These are phyloP conservation scores for Sterna hirundo DNA, from an alignment of 2,113 vertebrate species.

Conservation along the genomic window DNA sequence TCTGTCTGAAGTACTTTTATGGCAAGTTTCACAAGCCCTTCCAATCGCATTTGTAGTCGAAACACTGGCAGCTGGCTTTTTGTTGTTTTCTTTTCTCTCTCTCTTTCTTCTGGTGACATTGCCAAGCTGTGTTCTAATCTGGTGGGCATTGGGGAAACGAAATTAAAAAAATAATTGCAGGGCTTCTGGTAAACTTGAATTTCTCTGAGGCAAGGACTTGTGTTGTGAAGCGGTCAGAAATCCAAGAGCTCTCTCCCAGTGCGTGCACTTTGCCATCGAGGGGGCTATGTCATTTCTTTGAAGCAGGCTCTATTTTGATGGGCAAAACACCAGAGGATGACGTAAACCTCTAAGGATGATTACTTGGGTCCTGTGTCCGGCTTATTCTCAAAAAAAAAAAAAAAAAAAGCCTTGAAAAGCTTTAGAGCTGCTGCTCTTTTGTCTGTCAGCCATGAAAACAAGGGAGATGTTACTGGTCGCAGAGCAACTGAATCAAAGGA, in stretches of 20 bases:
- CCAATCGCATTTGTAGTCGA: neutral
- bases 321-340: constrained; percentile 73
- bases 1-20: constrained; percentile 43
- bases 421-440: constrained; percentile 30
- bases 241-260: constrained; percentile 55
- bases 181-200: constrained; percentile 17
- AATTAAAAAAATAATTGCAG: constrained; percentile 19
- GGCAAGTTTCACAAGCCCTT: constrained; percentile 25
- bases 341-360: constrained; percentile 62
- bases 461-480: neutral
- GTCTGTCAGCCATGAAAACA: constrained; percentile 20
- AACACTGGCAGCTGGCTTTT: neutral
- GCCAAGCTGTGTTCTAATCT: constrained; percentile 58
- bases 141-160: neutral
- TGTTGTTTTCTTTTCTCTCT: constrained; percentile 27
- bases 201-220: constrained; percentile 36
- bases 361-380: constrained; percentile 44
- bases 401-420: constrained; percentile 33
- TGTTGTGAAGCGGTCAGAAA: constrained; percentile 57
- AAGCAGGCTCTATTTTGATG: constrained; percentile 72
- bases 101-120: constrained; percentile 33
- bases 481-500: neutral
- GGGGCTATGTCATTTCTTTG: constrained; percentile 68
- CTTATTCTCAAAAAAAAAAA: constrained; percentile 49
- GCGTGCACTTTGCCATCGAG: constrained; percentile 57